Conservation (phyloP, 2,797 vertebrate genomes). For the Sebastiscus tertius region DNA sequence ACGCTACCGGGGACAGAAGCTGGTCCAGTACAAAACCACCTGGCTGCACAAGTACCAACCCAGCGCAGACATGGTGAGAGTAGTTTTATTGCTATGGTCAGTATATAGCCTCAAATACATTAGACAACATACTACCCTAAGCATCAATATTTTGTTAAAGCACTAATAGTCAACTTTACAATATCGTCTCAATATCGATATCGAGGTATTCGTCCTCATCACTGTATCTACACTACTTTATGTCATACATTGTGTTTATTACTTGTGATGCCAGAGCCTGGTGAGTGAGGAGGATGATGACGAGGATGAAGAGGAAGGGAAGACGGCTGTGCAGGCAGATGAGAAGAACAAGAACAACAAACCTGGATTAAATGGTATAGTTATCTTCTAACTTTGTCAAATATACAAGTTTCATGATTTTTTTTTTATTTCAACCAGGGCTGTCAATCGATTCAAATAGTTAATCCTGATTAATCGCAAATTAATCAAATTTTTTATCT, state of each 20-base stretch:
- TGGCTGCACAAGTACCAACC: slow-evolving; percentile 95
- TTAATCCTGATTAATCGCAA: too few species aligned
- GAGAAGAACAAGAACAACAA: slow-evolving; percentile 81
- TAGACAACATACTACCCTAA: background rate
- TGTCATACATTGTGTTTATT: background rate
- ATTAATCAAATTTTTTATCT: too few species aligned
- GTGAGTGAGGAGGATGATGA: slow-evolving; percentile 96
- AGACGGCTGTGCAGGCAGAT: slow-evolving; percentile 70
- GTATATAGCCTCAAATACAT: background rate
- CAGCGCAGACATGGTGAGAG: slow-evolving; percentile 88
- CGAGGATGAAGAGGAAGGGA: slow-evolving; percentile 87
- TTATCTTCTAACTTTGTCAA: background rate
- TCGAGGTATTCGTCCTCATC: too few species aligned
- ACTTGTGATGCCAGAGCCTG: slow-evolving; percentile 80
- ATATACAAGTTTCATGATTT: background rate
- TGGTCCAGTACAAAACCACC: slow-evolving; percentile 95
- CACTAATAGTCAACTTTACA: too few species aligned
- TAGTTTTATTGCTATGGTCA: too few species aligned
- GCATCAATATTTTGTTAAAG: background rate
- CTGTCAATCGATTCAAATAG: too few species aligned
- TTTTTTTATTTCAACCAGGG: background rate
- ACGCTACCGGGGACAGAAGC: slow-evolving; percentile 94
- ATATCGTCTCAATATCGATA: too few species aligned
- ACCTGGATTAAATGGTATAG: slow-evolving; percentile 81
- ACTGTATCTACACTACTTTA: background rate